Base-by-base conservation (phyloP, 2,797 vertebrate species). In the Falco rusticolus region DNA sequence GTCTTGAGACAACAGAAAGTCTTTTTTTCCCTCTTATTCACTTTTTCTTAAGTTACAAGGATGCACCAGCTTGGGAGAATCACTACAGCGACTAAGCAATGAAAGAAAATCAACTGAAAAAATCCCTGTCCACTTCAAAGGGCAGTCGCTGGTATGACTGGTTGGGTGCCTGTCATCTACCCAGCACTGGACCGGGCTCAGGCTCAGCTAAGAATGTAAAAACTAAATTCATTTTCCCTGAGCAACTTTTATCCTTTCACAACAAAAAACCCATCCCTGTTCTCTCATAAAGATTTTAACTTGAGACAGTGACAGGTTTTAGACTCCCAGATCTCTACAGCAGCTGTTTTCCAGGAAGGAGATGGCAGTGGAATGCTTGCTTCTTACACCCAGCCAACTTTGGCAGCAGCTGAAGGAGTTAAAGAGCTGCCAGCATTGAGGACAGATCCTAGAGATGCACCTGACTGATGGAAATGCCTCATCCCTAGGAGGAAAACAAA, bases 41-140 rank as follows among this genome's bases (percentile, higher is more conserved):
- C 31, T 84, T 94, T 80, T 64, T 37, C 54, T 72, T 88, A 82
- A 83, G 20, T 43, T 81, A 68, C 28, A 24, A 29, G 20, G 60
- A 90, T 63, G 25, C 41, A 90, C 72, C 77, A 75, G 57, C 64
- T 89, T 74, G 3, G 33, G 12, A 51, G 34, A 87, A 93, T 87
- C 74, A 25, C 50, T 31, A 54, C 22, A 64, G 56, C n/a, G 34
- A 78, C 37, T 61, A 94, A 94, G 39, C 8, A 33, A 90, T 63
- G 56, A 92, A 82, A 83, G 75, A 93, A 96, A 96, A 90, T 21
- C 29, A 93, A 60, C 50, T 43, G 70, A 45, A 86, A 90, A 89
- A 86, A 60, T 54, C 57, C 51, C 22, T 26, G 14, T 53, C 51
- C 11, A 1, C 26, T 81, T n/a, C 47, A 33, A 33, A 34, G 11